Conservation (phyloP, 2,113 vertebrate genomes). For the Diphyllodes magnificus region DNA sequence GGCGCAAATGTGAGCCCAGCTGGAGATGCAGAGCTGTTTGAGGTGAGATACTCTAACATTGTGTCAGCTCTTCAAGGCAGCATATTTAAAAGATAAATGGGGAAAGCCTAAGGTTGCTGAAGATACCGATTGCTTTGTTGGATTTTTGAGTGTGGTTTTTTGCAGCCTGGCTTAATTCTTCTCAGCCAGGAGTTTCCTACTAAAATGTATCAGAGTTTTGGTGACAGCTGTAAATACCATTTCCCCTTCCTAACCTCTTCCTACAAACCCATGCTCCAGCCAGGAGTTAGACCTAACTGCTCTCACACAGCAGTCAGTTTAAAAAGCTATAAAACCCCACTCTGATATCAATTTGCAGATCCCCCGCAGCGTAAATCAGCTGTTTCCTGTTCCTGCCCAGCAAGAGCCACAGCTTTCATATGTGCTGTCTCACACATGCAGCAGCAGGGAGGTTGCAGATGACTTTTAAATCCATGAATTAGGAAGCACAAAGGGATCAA, state of each 20-base stretch:
- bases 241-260: background rate
- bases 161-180: background rate
- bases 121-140: background rate
- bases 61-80: background rate
- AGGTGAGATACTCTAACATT: background rate
- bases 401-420: background rate
- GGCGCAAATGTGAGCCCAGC: background rate
- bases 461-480: background rate
- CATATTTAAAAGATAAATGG: accelerated
- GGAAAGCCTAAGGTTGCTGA: background rate
- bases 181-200: background rate
- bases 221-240: background rate
- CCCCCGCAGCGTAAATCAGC: background rate
- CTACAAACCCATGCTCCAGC: background rate
- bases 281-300: background rate
- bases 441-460: background rate
- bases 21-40: background rate
- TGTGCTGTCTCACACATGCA: background rate
- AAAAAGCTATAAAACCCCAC: background rate
- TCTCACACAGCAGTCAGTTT: background rate
- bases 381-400: conserved; percentile 25
- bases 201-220: background rate
- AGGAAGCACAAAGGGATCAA: background rate
- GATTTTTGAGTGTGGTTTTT: background rate
- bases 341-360: background rate